Conservation (phyloP, 2,797 vertebrate genomes). For the Iguana delicatissima region DNA sequence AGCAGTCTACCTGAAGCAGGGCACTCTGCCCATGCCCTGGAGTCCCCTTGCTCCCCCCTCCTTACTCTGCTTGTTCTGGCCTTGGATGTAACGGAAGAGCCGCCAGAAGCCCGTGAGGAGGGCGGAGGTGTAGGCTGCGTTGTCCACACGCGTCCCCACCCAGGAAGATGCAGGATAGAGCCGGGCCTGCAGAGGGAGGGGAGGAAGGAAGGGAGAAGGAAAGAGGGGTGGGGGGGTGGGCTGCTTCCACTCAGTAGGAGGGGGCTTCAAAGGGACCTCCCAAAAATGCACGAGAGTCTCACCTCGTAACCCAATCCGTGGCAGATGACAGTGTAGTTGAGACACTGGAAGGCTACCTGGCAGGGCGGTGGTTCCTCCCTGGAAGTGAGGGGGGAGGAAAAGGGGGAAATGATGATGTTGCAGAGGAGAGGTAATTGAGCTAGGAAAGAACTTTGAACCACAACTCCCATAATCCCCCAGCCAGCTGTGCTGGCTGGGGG, state of each 20-base stretch:
- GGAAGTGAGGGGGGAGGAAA: neutral
- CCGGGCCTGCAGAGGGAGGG: neutral
- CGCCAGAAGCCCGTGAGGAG: neutral
- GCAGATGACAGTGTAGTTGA: neutral
- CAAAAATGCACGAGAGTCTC: neutral
- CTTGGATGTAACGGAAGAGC: neutral
- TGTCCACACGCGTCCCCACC: neutral
- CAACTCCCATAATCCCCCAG: too few species aligned
- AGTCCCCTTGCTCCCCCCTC: neutral
- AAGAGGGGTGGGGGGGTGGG: neutral
- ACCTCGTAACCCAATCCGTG: neutral
- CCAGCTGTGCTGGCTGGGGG: too few species aligned
- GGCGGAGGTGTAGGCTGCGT: neutral
- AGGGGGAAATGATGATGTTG: neutral
- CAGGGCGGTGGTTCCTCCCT: neutral
- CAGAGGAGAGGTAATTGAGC: too few species aligned
- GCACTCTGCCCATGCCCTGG: neutral
- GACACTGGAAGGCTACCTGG: neutral
- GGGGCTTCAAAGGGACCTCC: too few species aligned
- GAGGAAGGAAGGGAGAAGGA: neutral
- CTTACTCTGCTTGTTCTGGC: neutral
- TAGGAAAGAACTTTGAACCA: too few species aligned
- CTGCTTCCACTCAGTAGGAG: too few species aligned
- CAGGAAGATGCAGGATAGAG: neutral
- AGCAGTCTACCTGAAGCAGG: neutral